Evolutionary conservation across 2,797 vertebrate species (phyloP).

Genomic region (Pseudocheirus occidentalis): DNA sequence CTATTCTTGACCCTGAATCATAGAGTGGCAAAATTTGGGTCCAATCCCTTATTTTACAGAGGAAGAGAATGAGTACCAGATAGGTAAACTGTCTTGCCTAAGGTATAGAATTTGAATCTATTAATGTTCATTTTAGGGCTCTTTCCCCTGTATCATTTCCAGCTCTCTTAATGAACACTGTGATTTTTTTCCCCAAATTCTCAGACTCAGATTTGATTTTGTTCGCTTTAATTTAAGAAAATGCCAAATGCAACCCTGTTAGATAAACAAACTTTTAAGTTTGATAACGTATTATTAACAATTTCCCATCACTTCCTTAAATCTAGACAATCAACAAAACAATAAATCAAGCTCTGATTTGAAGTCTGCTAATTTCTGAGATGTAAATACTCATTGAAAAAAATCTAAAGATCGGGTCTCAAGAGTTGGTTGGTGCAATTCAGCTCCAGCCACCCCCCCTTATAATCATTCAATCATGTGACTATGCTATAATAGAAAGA

Average conservation of each 20-base stretch:
- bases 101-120: neutral
- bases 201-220: neutral
- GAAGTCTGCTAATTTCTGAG: neutral
- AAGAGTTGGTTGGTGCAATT: neutral
- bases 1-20: neutral
- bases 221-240: neutral
- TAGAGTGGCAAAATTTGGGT: neutral
- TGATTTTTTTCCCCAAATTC: neutral
- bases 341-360: neutral
- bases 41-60: neutral
- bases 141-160: neutral
- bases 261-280: neutral
- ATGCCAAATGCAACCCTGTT: neutral
- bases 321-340: neutral
- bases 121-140: neutral
- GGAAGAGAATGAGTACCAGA: neutral
- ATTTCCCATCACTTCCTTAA: neutral
- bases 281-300: neutral
- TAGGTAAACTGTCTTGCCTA: neutral
- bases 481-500: neutral
- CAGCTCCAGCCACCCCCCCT: neutral
- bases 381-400: neutral
- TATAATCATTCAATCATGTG: neutral
- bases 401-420: neutral
- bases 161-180: neutral